Conservation (phyloP, 2,113 vertebrate genomes). For the Mugil cephalus region DNA sequence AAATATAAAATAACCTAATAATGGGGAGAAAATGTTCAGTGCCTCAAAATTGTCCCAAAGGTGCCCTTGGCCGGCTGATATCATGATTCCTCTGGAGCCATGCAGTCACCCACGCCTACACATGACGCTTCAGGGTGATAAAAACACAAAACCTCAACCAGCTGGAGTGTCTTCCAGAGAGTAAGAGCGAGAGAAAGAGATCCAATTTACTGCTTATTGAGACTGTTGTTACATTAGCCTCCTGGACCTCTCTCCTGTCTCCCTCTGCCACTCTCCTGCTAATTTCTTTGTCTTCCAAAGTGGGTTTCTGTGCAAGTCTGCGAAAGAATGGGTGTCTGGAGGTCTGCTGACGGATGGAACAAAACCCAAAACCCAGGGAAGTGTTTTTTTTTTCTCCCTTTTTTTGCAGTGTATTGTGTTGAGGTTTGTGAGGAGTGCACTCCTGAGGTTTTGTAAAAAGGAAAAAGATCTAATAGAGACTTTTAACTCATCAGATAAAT, state of each 20-base stretch:
- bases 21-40: background rate
- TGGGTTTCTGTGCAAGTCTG: slow-evolving; percentile 19
- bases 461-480: slow-evolving; percentile 13
- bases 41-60: background rate
- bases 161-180: slow-evolving; percentile 44
- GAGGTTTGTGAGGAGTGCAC: slow-evolving; percentile 3
- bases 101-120: slow-evolving; percentile 10
- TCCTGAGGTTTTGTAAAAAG: background rate
- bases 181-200: slow-evolving; percentile 37
- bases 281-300: slow-evolving; percentile 54
- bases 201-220: slow-evolving; percentile 71
- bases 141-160: slow-evolving; percentile 51
- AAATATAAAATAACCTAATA: background rate
- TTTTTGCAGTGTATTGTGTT: background rate
- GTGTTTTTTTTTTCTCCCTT: background rate
- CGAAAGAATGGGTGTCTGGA: slow-evolving; percentile 35
- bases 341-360: slow-evolving; percentile 28
- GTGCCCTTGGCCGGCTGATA: background rate
- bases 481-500: slow-evolving; percentile 4
- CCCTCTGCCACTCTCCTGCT: slow-evolving; percentile 24
- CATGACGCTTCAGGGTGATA: slow-evolving; percentile 28
- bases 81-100: slow-evolving; percentile 20
- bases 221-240: slow-evolving; percentile 60
- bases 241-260: slow-evolving; percentile 39
- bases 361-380: slow-evolving; percentile 20